A percentile compares a stretch with the other conserved stretches of the same genome.
Conservation (phyloP, 2,797 vertebrate genomes). For the Melopsittacus undulatus region DNA sequence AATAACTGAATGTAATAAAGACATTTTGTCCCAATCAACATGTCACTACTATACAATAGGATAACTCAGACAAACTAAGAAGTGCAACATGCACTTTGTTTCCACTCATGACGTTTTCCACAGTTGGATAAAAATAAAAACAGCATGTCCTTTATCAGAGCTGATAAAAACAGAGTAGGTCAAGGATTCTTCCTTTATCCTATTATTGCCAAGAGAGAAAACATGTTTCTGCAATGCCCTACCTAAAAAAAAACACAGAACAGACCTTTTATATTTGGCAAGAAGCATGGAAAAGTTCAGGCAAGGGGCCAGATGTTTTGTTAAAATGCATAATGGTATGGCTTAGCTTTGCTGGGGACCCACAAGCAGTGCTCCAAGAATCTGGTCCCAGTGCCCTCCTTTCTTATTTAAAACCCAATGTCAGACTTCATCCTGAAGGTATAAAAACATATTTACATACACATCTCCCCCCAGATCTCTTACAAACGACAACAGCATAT, state of each 20-base stretch:
- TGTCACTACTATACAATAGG: constrained; percentile 37
- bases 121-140: constrained; percentile 49
- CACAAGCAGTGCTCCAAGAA: not conserved
- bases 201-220: constrained; percentile 41
- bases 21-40: constrained; percentile 48
- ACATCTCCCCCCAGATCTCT: not conserved
- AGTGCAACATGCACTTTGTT: constrained; percentile 36
- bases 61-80: constrained; percentile 25
- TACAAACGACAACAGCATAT: not conserved
- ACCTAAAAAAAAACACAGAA: constrained; percentile 4
- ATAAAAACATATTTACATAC: not conserved
- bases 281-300: constrained; percentile 52
- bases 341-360: not conserved
- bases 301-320: constrained; percentile 36
- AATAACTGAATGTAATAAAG: constrained; percentile 20
- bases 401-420: not conserved
- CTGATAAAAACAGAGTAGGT: not conserved
- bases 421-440: not conserved
- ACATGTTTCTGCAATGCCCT: constrained; percentile 30
- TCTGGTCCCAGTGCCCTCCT: not conserved
- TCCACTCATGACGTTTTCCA: constrained; percentile 47
- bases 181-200: constrained; percentile 54
- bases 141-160: not conserved
- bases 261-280: constrained; percentile 53
- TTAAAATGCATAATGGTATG: not conserved